phyloP scores from a whole-genome alignment of 2,888 invertebrate species.

The Heteropelma amictum region DNA sequence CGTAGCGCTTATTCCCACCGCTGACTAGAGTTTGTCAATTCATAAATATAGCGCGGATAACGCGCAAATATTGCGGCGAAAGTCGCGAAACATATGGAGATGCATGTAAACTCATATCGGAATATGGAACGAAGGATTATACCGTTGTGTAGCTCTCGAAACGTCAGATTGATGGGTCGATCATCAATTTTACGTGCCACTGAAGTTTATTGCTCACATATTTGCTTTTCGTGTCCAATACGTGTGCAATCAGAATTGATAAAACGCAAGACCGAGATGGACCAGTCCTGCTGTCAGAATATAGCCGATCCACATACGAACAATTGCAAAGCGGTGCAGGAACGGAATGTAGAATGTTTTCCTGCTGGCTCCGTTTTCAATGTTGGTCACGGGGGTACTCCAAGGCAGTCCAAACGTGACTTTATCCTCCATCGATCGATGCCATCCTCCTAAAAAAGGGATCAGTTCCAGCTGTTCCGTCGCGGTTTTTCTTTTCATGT shows the following conservation, averaged over 20 bases:
- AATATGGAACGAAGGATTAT: constrained; percentile 3
- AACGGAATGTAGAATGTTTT: too few species aligned
- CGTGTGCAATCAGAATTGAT: constrained; percentile 60
- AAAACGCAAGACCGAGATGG: constrained; percentile 59
- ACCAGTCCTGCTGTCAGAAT: not conserved
- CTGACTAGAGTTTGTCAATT: not conserved
- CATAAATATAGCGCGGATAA: constrained; percentile 3
- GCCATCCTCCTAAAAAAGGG: too few species aligned
- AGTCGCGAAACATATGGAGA: not conserved
- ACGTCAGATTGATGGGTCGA: constrained; percentile 50
- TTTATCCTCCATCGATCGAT: too few species aligned
- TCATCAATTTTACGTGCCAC: constrained; percentile 68
- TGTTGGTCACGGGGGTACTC: too few species aligned
- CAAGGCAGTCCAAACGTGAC: too few species aligned
- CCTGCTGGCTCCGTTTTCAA: too few species aligned
- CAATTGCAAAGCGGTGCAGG: too few species aligned
- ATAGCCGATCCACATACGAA: not conserved
- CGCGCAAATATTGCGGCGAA: constrained; percentile 15
- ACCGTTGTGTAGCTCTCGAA: constrained; percentile 13
- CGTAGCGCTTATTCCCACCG: not conserved
- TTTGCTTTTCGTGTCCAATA: constrained; percentile 68
- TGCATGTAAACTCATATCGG: not conserved
- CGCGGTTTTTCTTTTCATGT: too few species aligned
- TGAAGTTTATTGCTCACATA: constrained; percentile 69
- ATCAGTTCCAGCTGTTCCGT: too few species aligned